Evolutionary conservation across 92 coral and sea anemone genomes (phyloP), one percentile per base, ranked within the genome.

Genomic region (Paramuricea clavata): DNA sequence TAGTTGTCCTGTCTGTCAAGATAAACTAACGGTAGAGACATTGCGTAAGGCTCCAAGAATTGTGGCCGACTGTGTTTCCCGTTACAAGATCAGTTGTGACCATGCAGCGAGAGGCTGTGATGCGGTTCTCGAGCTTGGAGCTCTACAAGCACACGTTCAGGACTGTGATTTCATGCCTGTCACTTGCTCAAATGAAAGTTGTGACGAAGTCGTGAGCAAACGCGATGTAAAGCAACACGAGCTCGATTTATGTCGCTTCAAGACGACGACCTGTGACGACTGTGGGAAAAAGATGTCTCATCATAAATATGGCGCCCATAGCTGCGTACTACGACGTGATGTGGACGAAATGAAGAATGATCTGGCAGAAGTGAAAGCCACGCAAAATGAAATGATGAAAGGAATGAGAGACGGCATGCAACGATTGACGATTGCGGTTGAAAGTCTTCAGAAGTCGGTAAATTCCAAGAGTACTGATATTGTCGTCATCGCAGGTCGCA

Each of bases 21-120:
- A 72, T 67, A 67, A 71, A 23, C 52, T 92, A 19, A 71, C 76
- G 3, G 25, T 23, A 50, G 23, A 32, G 27, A 50, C 88, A 11
- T 31, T 90, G 79, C 85, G 85, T 32, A 88, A 88, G 19, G 89
- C 91, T 9, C 87, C 91, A 2, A 88, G 61, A 74, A n/a, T 74
- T 15, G 36, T 74, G 6, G 81, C 19, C 21, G 60, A n/a, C 17
- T 28, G 56, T 9, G 31, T 43, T 5, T 74, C 81, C 2, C 59
- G 59, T 47, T 74, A 34, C 19, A 74, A 13, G 81, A 70, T 70
- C 19, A 21, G 6, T 54, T 74, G 81, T 49, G 34, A 74, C 11
- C n/a, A 44, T 16, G 59, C 34, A 27, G 7, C 22, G 3, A 44
- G 81, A 23, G 78, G 81, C 32, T 72, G 78, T 36, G 28, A 72